Evolutionary conservation across 2,797 vertebrate species (phyloP), one percentile per base, ranked within the genome.

Genomic region (Anguilla megastoma): DNA sequence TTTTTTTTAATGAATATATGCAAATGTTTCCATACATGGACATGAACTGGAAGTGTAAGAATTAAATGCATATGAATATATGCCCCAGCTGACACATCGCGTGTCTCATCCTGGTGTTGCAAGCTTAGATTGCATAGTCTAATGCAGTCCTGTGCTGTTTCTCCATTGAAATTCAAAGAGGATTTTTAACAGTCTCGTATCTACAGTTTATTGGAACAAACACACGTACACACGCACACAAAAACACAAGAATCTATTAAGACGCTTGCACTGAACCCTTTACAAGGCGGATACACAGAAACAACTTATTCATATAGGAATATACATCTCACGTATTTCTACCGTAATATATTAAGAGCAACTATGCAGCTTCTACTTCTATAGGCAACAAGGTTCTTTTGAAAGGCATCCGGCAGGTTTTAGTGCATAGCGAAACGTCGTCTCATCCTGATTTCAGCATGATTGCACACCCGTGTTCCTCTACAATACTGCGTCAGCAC

Each of bases 341-440:
- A 86, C 60, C 85, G 85, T 90, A 91, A 56, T 88, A 30, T 69
- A 89, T 84, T 88, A 95, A 85, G 91, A 84, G 96, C 96, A 79
- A 90, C 87, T 90, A 92, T 91, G 92, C 89, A 94, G 84, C 94
- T 91, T 97, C 96, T 97, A 97, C 84, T 90, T 95, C 97, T 98
- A 97, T 92, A 98, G 98, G 98, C 98, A 98, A 97, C 96, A 95
- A 97, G 97, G 97, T 96, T 88, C 63, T 95, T 96, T 89, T 97
- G 94, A 96, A 98, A 99, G 98, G 98, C 98, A 97, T 97, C 94
- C 96, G 95, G 96, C 97, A 95, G 93, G 96, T 94, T 95, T 96
- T 94, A 97, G 98, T 99, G 97, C 98, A 99, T 98, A 98, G 98
- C 97, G 97, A 95, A 92, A 92, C 24, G 6, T 94, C 85, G 63